Evolutionary conservation across 2,797 vertebrate genomes (phyloP).

Genomic region (Pangasius krempfi): DNA sequence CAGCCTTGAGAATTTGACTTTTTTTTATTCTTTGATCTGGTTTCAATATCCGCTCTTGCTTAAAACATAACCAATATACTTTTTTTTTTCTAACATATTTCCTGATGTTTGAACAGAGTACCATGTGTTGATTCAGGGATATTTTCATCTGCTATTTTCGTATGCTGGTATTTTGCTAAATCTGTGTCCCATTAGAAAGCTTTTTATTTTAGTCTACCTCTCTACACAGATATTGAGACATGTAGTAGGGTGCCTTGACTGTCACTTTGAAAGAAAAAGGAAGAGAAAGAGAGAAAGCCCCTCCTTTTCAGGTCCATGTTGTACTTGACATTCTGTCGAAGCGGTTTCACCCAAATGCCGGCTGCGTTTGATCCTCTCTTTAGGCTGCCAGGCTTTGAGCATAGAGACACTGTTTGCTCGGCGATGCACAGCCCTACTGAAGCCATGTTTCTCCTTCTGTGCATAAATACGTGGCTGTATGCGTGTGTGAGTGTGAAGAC

Average conservation of each 20-base stretch:
- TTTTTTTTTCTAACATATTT: background rate
- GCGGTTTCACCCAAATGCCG: constrained; percentile 68
- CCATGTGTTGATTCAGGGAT: constrained; percentile 1
- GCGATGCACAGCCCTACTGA: constrained; percentile 44
- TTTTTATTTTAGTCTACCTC: background rate
- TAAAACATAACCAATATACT: constrained; percentile 44
- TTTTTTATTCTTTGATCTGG: constrained; percentile 51
- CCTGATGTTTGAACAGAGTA: constrained; percentile 44
- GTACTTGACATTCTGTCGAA: constrained; percentile 78
- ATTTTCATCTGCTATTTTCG: background rate
- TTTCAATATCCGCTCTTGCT: constrained; percentile 52
- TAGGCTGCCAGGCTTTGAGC: constrained; percentile 65
- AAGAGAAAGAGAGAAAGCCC: constrained; percentile 33
- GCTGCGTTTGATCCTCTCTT: constrained; percentile 69
- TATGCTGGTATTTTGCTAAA: background rate
- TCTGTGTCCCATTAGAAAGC: background rate
- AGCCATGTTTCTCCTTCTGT: constrained; percentile 37
- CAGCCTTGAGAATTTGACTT: constrained; percentile 39
- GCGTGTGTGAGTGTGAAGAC: constrained; percentile 35
- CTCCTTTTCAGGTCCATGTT: constrained; percentile 61
- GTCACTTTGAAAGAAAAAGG: constrained; percentile 35
- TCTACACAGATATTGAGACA: constrained; percentile 38
- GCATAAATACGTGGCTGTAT: constrained; percentile 35
- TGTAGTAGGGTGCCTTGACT: constrained; percentile 16
- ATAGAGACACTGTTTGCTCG: constrained; percentile 66